Base-by-base conservation (phyloP, 1,140 invertebrate species). In the Helicoverpa zea region DNA sequence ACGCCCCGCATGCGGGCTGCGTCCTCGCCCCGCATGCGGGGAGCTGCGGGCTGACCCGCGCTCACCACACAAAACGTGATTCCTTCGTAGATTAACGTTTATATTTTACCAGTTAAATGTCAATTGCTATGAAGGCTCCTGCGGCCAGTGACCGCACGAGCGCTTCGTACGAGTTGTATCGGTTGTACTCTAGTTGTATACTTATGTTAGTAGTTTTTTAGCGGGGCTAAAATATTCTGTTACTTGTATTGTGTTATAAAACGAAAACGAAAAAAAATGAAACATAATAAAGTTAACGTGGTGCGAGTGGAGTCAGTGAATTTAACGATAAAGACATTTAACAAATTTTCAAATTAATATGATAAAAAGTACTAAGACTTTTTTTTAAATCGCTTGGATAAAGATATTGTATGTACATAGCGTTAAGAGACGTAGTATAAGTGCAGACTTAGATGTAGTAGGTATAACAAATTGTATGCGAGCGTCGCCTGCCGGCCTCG, bases 281-380 rank as follows among this genome's bases (percentile, higher is more conserved):
- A 86, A 87, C 81, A 79, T 84, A 87, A 89, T 83, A 88, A 68
- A 49, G 59, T 63, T 85, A 83, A 87, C 83, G 89, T 92, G 90
- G 92, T 93, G 93, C 89, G 90, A 94, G 92, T 92, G 93, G 88
- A 92, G 90, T 88, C 91, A 90, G 92, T 94, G 93, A 91, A 91
- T 88, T 90, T 90, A 92, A 90, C 86, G 87, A 91, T 91, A 92
- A 91, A 93, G 94, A 95, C 94, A 93, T 94, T 94, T 95, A 95
- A 95, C 94, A 94, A 95, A 95, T 95, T 95, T 94, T 92, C 91
- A 93, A 94, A 92, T 94, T 91, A 91, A 92, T 93, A 94, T 87
- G 90, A 91, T 91, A 90, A 89, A 83, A 93, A 93, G 88, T 94
- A 94, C 91, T 93, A 93, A 93, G 91, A 93, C 89, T 93, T 94